Conservation (phyloP, 2,113 vertebrate genomes). For the Callionymus lyra region DNA sequence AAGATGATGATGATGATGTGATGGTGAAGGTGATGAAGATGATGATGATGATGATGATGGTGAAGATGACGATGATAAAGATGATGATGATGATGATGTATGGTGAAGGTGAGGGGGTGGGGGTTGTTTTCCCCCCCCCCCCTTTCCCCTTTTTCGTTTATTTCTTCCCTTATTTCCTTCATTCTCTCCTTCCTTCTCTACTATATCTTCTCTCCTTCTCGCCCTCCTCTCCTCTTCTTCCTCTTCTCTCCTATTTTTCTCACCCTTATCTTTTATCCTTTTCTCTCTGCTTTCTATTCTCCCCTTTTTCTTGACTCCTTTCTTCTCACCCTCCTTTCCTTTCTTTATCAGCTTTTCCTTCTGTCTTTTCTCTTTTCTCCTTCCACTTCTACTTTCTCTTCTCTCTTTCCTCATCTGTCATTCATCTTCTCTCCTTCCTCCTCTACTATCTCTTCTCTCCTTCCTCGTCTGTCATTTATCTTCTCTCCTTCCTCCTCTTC, state of each 20-base stretch:
- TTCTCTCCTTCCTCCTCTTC: conserved; percentile 23
- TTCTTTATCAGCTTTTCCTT: background rate
- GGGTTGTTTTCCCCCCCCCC: too few species aligned
- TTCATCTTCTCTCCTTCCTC: conserved; percentile 12
- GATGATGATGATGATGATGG: conserved; percentile 27
- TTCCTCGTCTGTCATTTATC: conserved; percentile 30
- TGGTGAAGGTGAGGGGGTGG: conserved; percentile 23
- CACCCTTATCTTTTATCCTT: too few species aligned
- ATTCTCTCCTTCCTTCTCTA: too few species aligned
- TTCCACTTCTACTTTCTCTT: conserved; percentile 1
- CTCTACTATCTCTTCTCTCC: conserved; percentile 20
- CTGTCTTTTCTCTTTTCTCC: too few species aligned
- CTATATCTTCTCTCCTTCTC: too few species aligned
- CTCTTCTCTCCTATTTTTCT: too few species aligned
- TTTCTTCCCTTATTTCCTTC: too few species aligned
- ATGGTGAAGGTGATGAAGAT: conserved; percentile 29
- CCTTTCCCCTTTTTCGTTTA: too few species aligned
- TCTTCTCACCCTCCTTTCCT: too few species aligned
- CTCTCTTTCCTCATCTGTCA: conserved; percentile 14
- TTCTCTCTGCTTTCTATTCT: too few species aligned
- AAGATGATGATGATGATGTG: conserved; percentile 46
- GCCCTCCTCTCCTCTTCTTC: too few species aligned
- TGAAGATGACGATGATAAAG: conserved; percentile 34
- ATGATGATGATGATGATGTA: conserved; percentile 42
- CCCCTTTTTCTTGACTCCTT: too few species aligned